phyloP scores from a whole-genome alignment of 2,797 vertebrate species.

The Mico argentatus region DNA sequence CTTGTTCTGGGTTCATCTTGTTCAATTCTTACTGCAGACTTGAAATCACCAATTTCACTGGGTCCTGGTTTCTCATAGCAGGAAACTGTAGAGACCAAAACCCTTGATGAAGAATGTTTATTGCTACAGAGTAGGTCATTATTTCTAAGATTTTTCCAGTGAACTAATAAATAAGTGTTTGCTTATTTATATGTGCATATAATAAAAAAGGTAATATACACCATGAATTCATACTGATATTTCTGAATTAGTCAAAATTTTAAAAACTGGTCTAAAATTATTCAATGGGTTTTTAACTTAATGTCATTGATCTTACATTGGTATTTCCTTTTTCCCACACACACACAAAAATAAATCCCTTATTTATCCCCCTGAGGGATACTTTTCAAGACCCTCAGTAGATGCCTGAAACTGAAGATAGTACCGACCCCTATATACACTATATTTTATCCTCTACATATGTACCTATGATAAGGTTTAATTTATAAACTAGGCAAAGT shows the following conservation, averaged over 20 bases:
- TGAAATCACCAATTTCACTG: neutral
- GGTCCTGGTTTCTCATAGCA: neutral
- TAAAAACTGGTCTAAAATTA: neutral
- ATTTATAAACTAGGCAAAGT: neutral
- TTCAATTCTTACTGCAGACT: neutral
- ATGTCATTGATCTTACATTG: neutral
- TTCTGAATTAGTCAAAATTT: neutral
- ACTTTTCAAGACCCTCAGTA: neutral
- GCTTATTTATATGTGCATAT: neutral
- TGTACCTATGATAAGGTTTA: neutral
- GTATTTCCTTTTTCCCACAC: neutral
- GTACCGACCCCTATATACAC: neutral
- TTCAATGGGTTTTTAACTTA: neutral
- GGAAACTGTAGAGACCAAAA: neutral
- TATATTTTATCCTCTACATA: neutral
- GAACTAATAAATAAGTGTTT: neutral
- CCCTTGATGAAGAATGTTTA: neutral
- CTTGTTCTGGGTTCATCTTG: neutral
- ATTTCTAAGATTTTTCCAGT: neutral
- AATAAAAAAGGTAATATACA: conserved; percentile 5
- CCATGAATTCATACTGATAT: neutral
- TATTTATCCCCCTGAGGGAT: neutral
- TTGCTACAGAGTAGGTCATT: neutral
- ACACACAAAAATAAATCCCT: too few species aligned
- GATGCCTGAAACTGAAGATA: neutral